Base-by-base conservation (phyloP, 2,888 invertebrate genomes). In the Yponomeuta plumbellus region DNA sequence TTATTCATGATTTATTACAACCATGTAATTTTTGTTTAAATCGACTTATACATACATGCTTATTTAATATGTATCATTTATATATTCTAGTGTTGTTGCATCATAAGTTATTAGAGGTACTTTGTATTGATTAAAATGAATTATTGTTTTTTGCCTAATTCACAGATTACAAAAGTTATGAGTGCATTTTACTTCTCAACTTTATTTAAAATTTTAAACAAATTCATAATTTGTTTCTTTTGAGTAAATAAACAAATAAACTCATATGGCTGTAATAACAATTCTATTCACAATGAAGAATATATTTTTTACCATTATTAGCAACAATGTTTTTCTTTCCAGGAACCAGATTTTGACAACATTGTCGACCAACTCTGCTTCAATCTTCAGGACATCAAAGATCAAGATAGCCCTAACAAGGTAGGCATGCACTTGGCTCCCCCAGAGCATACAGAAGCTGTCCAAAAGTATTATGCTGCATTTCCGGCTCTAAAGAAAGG, bases 291-390 rank as follows among this genome's bases (percentile, higher is more conserved):
- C 3, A 52, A 52, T 17, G 0, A 52, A 2, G 3, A 52, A 52
- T 4, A 52, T 52, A 17, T 4, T 11, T 52, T 4, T 52, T 13
- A 17, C 5, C 17, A 17, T 17, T 6, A 17, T 17, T 17, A 52
- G 44, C 44, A 52, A 52, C 44, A 52, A 52, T 52, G 1, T 17
- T 44, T n/a, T 10, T 77, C 63, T 70, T 89, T 93, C 75, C 92
- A 97, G 96, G 94, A 94, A 87, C 93, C 94, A 87, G 95, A 95
- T 83, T 94, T 96, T 79, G 96, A 96, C 91, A 93, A 93, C 78
- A 92, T 97, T 83, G 95, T 97, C 74, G 96, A 96, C 86, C 96
- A 97, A 91, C 92, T 97, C 80, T 96, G 95, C 86, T 93, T 92
- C 74, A 94, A 94, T 88, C 91, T 96, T 76, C 94, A 95, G 84